Conservation (phyloP, 2,888 invertebrate species). For the Diaprepes abbreviatus region DNA sequence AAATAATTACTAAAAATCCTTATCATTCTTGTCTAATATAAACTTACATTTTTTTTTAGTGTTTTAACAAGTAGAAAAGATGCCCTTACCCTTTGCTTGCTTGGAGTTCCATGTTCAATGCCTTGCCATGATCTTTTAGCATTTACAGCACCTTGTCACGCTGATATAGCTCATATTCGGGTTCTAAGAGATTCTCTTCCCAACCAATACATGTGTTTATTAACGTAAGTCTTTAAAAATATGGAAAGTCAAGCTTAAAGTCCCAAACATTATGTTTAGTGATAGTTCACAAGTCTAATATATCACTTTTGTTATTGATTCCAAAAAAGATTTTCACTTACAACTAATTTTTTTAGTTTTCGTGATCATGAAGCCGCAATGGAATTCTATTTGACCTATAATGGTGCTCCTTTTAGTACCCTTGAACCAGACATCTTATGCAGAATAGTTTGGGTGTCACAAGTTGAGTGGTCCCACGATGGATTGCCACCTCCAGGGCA, state of each 20-base stretch:
- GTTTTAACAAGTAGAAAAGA: slow-evolving; percentile 68
- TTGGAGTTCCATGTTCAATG: slow-evolving; percentile 91
- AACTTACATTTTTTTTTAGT: slow-evolving; percentile 54
- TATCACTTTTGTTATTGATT: no score
- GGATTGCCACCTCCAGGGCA: slow-evolving; percentile 79
- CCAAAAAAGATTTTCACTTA: slow-evolving; percentile 8
- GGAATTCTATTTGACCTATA: slow-evolving; percentile 93
- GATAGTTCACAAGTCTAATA: no score
- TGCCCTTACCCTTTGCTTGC: slow-evolving; percentile 88
- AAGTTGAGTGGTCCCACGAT: slow-evolving; percentile 88
- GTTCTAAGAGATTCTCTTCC: slow-evolving; percentile 93
- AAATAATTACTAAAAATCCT: no score
- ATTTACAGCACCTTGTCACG: slow-evolving; percentile 94
- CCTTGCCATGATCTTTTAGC: slow-evolving; percentile 94
- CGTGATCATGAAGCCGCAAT: slow-evolving; percentile 83
- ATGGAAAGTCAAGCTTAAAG: no score
- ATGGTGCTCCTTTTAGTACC: slow-evolving; percentile 93
- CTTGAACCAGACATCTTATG: slow-evolving; percentile 93
- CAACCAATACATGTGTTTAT: slow-evolving; percentile 97
- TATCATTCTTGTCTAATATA: no score
- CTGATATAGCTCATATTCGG: slow-evolving; percentile 90
- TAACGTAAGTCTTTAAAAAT: slow-evolving; percentile 77
- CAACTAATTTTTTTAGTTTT: slow-evolving; percentile 69
- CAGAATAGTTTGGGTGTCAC: slow-evolving; percentile 95
- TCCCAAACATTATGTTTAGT: no score